A percentile compares a stretch with the other conserved stretches of the same genome.
Conservation (phyloP, 1,140 invertebrate genomes). For the Centruroides sculpturatus region DNA sequence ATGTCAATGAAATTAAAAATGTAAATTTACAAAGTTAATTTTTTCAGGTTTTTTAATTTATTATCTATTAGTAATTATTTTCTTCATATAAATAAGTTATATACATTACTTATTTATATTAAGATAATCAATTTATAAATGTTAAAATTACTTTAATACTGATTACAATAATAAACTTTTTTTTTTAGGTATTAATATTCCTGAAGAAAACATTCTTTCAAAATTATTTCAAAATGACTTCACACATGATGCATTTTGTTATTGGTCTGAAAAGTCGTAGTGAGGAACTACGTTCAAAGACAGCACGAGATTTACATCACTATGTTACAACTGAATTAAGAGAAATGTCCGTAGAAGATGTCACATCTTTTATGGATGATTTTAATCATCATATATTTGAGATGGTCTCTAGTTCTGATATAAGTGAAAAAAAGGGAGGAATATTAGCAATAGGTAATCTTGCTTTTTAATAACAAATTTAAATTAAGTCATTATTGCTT, state of each 20-base stretch:
- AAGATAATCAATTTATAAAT: too few relatives aligned
- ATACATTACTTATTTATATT: too few relatives aligned
- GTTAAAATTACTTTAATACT: too few relatives aligned
- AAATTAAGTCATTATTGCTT: too few relatives aligned
- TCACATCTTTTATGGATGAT: slow-evolving; percentile 79
- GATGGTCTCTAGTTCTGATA: slow-evolving; percentile 83
- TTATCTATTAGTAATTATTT: too few relatives aligned
- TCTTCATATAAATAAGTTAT: too few relatives aligned
- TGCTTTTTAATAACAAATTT: neutral
- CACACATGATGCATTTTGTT: slow-evolving; percentile 4
- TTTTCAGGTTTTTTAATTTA: too few relatives aligned
- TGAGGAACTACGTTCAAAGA: slow-evolving; percentile 65
- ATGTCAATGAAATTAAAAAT: too few relatives aligned
- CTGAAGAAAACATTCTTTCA: too few relatives aligned
- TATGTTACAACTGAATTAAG: slow-evolving; percentile 84
- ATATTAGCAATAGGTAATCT: slow-evolving; percentile 77
- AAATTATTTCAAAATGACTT: neutral
- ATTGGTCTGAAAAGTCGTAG: slow-evolving; percentile 69
- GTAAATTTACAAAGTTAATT: too few relatives aligned
- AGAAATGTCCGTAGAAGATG: slow-evolving; percentile 80
- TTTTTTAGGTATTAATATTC: too few relatives aligned
- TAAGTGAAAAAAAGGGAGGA: slow-evolving; percentile 89
- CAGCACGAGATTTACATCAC: slow-evolving; percentile 70
- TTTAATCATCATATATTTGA: slow-evolving; percentile 92
- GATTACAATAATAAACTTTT: too few relatives aligned